phyloP scores from a whole-genome alignment of 2,797 vertebrate genomes.

The Fratercula arctica region DNA sequence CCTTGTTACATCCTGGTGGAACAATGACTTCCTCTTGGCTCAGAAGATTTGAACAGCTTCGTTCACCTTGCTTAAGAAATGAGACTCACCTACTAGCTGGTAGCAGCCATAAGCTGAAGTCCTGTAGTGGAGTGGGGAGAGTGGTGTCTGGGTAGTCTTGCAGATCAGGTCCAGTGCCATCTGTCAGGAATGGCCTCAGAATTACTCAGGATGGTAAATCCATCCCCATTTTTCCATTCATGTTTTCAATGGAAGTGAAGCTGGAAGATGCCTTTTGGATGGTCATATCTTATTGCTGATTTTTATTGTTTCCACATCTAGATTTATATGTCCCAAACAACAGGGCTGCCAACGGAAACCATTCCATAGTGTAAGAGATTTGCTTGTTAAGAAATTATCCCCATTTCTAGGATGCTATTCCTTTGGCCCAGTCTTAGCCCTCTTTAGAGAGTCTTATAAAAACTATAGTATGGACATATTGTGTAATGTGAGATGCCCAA shows the following conservation, averaged over 20 bases:
- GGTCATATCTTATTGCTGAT: neutral
- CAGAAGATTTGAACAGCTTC: neutral
- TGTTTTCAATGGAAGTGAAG: neutral
- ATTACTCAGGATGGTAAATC: neutral
- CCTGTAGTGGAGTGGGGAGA: neutral
- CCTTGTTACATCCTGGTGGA: neutral
- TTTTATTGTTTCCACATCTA: neutral
- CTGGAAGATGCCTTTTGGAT: neutral
- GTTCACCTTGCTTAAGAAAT: neutral
- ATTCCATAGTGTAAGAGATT: neutral
- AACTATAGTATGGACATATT: rapidly evolving
- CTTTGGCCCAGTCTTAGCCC: neutral
- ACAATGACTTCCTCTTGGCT: neutral
- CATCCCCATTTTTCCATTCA: neutral
- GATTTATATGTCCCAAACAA: neutral
- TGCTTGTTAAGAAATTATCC: neutral
- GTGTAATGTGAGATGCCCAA: neutral
- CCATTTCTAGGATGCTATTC: neutral
- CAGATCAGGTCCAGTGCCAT: neutral
- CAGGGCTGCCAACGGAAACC: neutral
- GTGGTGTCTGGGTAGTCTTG: neutral
- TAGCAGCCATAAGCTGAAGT: neutral
- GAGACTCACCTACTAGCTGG: neutral
- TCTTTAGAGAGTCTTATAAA: neutral
- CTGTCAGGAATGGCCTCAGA: neutral